Evolutionary conservation across 35 echinoderm and acorn worm genomes (phyloP).

Genomic region (Lytechinus variegatus): DNA sequence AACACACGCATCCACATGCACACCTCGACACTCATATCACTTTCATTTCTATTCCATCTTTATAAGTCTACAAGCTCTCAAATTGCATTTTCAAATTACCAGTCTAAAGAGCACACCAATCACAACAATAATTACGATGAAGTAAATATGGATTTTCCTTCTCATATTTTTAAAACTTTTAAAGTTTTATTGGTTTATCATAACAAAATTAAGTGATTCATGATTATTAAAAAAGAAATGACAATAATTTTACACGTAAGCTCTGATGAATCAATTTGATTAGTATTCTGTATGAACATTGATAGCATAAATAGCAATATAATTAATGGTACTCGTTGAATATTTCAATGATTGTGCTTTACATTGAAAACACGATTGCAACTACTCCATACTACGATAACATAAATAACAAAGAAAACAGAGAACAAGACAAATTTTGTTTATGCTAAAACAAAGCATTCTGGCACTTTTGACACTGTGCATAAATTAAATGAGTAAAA

Average conservation of each 20-base stretch:
- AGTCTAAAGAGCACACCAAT: background rate
- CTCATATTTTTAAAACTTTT: slow-evolving; percentile 12
- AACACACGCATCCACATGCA: no score
- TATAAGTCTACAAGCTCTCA: background rate
- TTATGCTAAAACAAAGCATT: background rate
- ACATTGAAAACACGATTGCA: background rate
- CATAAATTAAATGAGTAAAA: background rate
- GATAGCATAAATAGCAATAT: background rate
- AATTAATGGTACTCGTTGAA: background rate
- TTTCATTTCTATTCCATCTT: background rate
- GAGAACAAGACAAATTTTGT: background rate
- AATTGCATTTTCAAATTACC: background rate
- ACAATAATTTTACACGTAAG: background rate
- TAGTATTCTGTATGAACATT: background rate
- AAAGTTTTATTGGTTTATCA: slow-evolving; percentile 14
- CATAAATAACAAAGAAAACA: background rate
- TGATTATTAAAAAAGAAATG: background rate
- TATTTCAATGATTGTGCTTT: background rate
- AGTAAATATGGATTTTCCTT: background rate
- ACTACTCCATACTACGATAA: background rate
- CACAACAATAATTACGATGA: background rate
- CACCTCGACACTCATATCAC: no score
- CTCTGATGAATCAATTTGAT: background rate
- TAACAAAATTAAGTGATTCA: slow-evolving; percentile 20
- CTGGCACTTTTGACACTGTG: background rate